These are phyloP conservation scores for Steinernema scapterisci DNA, from an alignment of 2,888 invertebrate species.

Conservation along the genomic window DNA sequence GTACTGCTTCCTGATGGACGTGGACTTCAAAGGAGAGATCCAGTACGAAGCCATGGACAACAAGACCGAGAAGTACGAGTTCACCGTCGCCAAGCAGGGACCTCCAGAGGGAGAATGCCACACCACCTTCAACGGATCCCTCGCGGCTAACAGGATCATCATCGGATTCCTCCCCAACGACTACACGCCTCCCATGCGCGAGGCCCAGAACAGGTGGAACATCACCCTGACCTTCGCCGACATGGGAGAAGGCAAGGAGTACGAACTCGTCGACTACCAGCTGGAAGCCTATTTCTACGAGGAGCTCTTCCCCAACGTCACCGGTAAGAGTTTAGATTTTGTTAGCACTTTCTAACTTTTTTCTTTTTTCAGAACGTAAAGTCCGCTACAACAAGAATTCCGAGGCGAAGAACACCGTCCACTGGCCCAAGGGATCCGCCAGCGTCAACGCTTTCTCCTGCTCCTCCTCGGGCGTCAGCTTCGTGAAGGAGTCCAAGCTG, in stretches of 20 bases:
- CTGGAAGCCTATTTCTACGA: slow-evolving; percentile 34
- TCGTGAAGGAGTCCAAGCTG: slow-evolving; percentile 51
- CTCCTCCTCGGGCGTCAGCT: slow-evolving; percentile 53
- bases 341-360: not conserved
- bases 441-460: slow-evolving; percentile 50
- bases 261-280: slow-evolving; percentile 25
- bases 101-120: not conserved
- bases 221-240: slow-evolving; percentile 7
- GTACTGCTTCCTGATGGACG: slow-evolving; percentile 13
- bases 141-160: slow-evolving; percentile 45
- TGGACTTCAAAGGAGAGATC: slow-evolving; percentile 3
- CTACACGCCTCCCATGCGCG: slow-evolving; percentile 38
- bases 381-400: not conserved
- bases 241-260: not conserved
- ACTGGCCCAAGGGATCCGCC: slow-evolving; percentile 38
- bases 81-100: not conserved
- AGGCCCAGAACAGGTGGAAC: slow-evolving; percentile 37
- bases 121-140: slow-evolving; percentile 35
- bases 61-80: not conserved
- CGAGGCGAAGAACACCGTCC: slow-evolving; percentile 2
- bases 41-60: slow-evolving; percentile 5
- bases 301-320: slow-evolving; percentile 21
- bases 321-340: not conserved
- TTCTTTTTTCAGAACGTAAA: not conserved
- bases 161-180: slow-evolving; percentile 51